Conservation (phyloP, 1,140 invertebrate genomes). For the Doryteuthis pealeii region DNA sequence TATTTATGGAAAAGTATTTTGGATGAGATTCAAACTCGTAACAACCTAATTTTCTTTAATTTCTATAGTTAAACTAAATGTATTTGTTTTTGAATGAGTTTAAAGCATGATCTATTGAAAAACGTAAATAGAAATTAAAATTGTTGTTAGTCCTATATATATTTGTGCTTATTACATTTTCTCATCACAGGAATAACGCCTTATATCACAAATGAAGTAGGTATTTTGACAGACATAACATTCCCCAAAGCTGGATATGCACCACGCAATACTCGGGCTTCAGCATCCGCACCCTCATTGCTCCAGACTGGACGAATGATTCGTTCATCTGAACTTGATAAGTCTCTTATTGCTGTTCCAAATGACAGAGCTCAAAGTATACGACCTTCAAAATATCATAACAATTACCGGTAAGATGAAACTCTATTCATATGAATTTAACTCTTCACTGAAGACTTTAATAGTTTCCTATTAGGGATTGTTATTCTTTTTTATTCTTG, state of each 20-base stretch:
- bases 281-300: constrained; percentile 24
- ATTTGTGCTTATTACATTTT: too few species aligned
- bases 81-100: too few species aligned
- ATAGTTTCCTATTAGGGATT: too few species aligned
- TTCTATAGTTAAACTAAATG: too few species aligned
- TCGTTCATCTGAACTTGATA: neutral
- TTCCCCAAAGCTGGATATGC: constrained; percentile 38
- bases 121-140: too few species aligned
- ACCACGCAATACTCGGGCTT: constrained; percentile 50
- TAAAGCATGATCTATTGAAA: too few species aligned
- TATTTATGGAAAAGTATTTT: too few species aligned
- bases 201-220: constrained; percentile 60
- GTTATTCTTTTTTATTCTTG: too few species aligned
- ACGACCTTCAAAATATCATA: constrained; percentile 45
- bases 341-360: constrained; percentile 53
- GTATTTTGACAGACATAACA: constrained; percentile 53
- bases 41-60: too few species aligned
- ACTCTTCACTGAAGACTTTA: neutral
- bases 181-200: constrained; percentile 54
- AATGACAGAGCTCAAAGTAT: constrained; percentile 59
- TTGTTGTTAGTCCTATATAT: too few species aligned
- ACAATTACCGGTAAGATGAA: constrained; percentile 52
- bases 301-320: constrained; percentile 21
- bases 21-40: too few species aligned
- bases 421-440: too few species aligned